Evolutionary conservation across 2,113 vertebrate species (phyloP).

Genomic region (Triplophysa dalaica): DNA sequence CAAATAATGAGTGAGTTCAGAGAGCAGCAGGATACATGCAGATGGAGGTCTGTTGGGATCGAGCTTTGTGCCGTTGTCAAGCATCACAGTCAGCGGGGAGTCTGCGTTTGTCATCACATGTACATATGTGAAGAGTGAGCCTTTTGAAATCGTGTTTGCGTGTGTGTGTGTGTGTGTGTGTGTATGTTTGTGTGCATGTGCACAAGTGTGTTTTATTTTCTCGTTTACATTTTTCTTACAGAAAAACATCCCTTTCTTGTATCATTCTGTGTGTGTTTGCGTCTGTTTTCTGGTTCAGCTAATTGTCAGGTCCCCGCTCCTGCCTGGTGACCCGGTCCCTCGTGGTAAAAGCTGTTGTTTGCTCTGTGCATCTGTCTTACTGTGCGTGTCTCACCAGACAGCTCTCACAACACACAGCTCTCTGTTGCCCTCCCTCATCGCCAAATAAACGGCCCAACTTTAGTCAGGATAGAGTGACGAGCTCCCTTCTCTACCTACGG

Average conservation of each 20-base stretch:
- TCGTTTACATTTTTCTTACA: background rate
- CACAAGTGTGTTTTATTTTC: background rate
- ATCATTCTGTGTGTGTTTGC: constrained; percentile 20
- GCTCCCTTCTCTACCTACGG: background rate
- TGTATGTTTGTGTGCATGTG: background rate
- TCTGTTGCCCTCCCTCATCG: constrained; percentile 12
- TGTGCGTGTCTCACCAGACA: constrained; percentile 46
- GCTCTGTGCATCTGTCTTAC: constrained; percentile 48
- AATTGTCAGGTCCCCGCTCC: constrained; percentile 35
- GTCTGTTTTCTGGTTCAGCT: constrained; percentile 45
- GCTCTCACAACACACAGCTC: constrained; percentile 8
- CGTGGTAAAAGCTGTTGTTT: constrained; percentile 51
- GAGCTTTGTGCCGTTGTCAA: constrained; percentile 37
- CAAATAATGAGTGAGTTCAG: constrained; percentile 34
- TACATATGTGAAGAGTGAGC: constrained; percentile 8
- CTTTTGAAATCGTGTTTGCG: constrained; percentile 9
- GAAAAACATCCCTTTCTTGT: background rate
- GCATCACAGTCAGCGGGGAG: constrained; percentile 42
- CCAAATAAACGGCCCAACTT: constrained; percentile 20
- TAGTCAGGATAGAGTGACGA: background rate
- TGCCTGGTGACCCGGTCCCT: constrained; percentile 42
- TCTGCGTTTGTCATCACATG: constrained; percentile 45
- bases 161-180: background rate
- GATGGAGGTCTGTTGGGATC: constrained; percentile 44
- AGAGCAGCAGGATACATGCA: constrained; percentile 40